Evolutionary conservation across 2,888 invertebrate genomes (phyloP).

Genomic region (Drosophila mimetica): DNA sequence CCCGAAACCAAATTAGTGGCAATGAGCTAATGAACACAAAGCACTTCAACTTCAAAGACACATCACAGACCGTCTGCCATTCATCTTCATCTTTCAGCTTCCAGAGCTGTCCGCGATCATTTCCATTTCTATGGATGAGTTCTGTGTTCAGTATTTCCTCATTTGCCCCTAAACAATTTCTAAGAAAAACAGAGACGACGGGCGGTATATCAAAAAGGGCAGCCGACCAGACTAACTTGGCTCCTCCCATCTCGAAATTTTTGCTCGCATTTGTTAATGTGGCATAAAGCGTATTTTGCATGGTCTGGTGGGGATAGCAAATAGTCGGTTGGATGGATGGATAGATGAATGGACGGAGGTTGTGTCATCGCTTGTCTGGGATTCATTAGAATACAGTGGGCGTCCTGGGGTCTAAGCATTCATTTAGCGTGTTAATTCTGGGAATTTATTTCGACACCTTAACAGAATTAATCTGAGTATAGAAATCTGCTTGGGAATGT

Average conservation of each 20-base stretch:
- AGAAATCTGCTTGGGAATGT: no score
- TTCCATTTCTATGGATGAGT: constrained; percentile 45
- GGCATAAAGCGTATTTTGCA: constrained; percentile 66
- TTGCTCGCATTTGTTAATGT: constrained; percentile 63
- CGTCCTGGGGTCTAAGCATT: neutral
- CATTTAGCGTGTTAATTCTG: neutral
- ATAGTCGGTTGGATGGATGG: constrained; percentile 16
- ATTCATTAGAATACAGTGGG: constrained; percentile 9
- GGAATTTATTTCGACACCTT: neutral
- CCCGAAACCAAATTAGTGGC: constrained; percentile 56
- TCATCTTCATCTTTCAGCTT: constrained; percentile 65
- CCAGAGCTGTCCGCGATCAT: constrained; percentile 54
- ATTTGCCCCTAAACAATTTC: constrained; percentile 61
- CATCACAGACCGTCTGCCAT: constrained; percentile 61
- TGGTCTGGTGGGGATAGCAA: constrained; percentile 21
- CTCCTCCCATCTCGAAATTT: constrained; percentile 19
- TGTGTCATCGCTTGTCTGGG: constrained; percentile 23
- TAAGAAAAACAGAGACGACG: constrained; percentile 54
- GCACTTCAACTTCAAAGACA: constrained; percentile 68
- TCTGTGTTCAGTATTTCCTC: constrained; percentile 46
- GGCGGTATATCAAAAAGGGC: constrained; percentile 52
- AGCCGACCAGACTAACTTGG: constrained; percentile 13
- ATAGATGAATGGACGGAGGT: constrained; percentile 10
- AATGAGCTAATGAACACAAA: constrained; percentile 72
- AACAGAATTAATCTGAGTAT: no score